Percentiles rank a stretch among this genome's conserved stretches.
Evolutionary conservation across 1,140 invertebrate species (phyloP).

Genomic region (Anastrepha obliqua): DNA sequence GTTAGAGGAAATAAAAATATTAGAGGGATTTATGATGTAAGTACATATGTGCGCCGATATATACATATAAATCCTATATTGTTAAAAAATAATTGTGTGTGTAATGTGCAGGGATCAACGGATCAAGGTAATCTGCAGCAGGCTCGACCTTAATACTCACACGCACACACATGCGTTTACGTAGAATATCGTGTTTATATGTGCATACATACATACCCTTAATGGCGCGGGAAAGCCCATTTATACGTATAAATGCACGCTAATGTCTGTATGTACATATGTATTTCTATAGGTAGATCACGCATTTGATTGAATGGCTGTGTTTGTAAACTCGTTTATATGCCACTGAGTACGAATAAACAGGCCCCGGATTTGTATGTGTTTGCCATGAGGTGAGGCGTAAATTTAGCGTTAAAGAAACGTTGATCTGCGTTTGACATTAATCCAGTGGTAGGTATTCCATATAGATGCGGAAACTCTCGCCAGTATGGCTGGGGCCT

Average conservation of each 20-base stretch:
- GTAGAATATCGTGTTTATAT: conserved; percentile 3
- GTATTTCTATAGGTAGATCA: not conserved
- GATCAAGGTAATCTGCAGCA: conserved; percentile 58
- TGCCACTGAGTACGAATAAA: not conserved
- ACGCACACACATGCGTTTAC: not conserved
- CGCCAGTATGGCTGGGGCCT: not conserved
- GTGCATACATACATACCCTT: not conserved
- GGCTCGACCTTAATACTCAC: conserved; percentile 29
- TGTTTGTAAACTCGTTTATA: conserved; percentile 19
- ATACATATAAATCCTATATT: conserved; percentile 6
- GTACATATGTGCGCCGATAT: not conserved
- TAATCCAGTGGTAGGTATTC: conserved; percentile 58
- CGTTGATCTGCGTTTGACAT: conserved; percentile 56
- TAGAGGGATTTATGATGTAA: conserved; percentile 21
- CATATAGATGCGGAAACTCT: conserved; percentile 30
- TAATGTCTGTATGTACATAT: not conserved
- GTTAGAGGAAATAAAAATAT: conserved; percentile 31
- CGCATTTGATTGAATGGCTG: conserved; percentile 1
- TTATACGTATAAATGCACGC: not conserved
- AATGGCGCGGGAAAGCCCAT: conserved; percentile 21
- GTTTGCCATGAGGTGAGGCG: conserved; percentile 56
- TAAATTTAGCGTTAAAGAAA: conserved; percentile 59
- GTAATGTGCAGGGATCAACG: conserved; percentile 56
- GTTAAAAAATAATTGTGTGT: conserved; percentile 51
- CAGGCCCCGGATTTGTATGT: not conserved